Base-by-base conservation (phyloP, 2,113 vertebrate genomes). In the Podiceps cristatus region DNA sequence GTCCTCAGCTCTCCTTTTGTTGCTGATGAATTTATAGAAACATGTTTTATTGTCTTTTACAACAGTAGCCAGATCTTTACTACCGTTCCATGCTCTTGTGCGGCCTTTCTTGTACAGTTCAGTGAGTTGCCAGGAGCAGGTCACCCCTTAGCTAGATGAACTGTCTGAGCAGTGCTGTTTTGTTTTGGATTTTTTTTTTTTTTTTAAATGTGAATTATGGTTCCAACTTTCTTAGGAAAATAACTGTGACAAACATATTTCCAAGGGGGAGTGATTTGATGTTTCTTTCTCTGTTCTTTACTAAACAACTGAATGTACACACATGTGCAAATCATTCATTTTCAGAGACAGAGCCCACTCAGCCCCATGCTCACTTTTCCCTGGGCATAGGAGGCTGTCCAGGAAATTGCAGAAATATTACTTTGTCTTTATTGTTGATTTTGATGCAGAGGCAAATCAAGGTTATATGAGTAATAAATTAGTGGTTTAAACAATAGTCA, bases 251-350 rank as follows among this genome's bases (percentile, higher is more conserved):
- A 67, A 79, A 4, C 14, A 6, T 66, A 75, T 93, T 92, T 82
- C 33, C 33, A 42, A 50, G 8, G 13, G 10, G 10, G 13, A 35
- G 7, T 55, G 50, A n/a, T 74, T 72, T 53, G 8, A 45, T 83
- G 5, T 72, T 90, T 77, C 4, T 85, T 17, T 50, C 9, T 45
- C 37, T 67, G 8, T 20, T 86, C 9, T 83, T 88, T 8, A 72
- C 19, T 67, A 60, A 91, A 60, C 42, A 69, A 60, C 16, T 60
- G 10, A 71, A 66, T 37, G 27, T 49, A n/a, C 28, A 42, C 11
- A 35, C 0, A 0, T 2, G 0, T 52, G 17, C 10, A 66, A 90
- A 76, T 49, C 0, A 29, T 37, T 42, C 0, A 7, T 66, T 88
- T 94, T 72, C 58, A 64, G 25, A 63, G 16, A 18, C 23, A 44